phyloP scores from a whole-genome alignment of 2,797 vertebrate genomes.

The Limosa lapponica region DNA sequence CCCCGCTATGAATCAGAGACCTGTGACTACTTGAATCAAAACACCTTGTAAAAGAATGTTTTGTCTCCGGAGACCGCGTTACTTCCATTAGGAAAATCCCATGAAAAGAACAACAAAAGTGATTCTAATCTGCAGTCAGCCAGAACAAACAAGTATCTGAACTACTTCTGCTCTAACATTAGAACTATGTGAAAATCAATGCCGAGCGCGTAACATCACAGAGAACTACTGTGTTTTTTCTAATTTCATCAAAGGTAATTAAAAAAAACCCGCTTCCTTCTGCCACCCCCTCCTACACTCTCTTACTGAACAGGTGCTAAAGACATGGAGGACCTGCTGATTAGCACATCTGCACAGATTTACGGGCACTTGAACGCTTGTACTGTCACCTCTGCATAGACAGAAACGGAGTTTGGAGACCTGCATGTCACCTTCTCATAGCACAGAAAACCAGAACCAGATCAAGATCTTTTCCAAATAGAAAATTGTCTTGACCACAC shows the following conservation, averaged over 20 bases:
- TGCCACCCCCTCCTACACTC: background rate
- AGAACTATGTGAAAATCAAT: background rate
- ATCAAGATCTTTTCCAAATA: background rate
- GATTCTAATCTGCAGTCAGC: background rate
- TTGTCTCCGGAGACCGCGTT: background rate
- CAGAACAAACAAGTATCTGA: background rate
- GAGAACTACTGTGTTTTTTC: background rate
- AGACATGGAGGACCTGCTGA: background rate
- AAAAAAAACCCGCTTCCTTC: fast-evolving
- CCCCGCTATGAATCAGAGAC: background rate
- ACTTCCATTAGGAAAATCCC: constrained; percentile 44
- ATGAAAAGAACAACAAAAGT: background rate
- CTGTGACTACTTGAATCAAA: background rate
- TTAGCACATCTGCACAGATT: background rate
- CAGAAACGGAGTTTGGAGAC: background rate
- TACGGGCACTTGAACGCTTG: background rate
- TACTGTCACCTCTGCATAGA: background rate
- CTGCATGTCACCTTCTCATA: background rate
- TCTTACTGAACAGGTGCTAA: background rate
- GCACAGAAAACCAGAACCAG: background rate
- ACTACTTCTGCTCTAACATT: background rate
- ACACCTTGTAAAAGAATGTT: background rate
- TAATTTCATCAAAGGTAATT: background rate
- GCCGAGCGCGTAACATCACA: background rate
- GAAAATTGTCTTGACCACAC: background rate